These are phyloP conservation scores for Xiphophorus couchianus DNA, from an alignment of 2,113 vertebrate species.

Conservation along the genomic window DNA sequence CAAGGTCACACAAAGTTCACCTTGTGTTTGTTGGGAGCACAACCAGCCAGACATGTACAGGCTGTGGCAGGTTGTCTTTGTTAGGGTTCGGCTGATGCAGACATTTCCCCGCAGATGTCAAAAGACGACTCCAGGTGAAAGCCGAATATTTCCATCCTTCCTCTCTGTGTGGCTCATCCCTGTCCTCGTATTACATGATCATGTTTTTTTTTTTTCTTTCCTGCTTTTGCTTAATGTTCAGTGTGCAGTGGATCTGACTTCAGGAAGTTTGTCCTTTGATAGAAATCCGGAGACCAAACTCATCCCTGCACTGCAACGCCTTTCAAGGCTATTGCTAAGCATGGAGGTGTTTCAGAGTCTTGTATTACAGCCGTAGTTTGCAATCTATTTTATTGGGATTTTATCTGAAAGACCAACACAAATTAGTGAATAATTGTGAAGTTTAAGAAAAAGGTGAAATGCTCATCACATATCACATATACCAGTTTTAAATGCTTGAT, in stretches of 20 bases:
- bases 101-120: conserved; percentile 53
- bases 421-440: no score
- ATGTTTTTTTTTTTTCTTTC: conserved; percentile 4
- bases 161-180: not conserved
- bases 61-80: conserved; percentile 60
- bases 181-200: conserved; percentile 12
- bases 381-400: not conserved
- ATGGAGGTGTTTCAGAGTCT: not conserved
- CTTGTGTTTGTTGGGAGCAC: conserved; percentile 46
- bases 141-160: conserved; percentile 6
- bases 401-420: no score
- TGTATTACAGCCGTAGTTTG: not conserved
- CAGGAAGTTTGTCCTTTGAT: not conserved
- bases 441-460: no score
- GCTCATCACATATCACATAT: not conserved
- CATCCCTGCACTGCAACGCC: not conserved
- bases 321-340: not conserved
- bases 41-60: conserved; percentile 42
- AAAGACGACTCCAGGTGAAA: conserved; percentile 45
- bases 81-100: conserved; percentile 32
- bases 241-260: conserved; percentile 3
- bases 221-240: conserved; percentile 5
- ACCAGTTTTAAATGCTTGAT: not conserved
- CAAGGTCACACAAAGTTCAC: conserved; percentile 60
- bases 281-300: not conserved